These are phyloP conservation scores for Pseudochirops corinnae DNA, from an alignment of 2,797 vertebrate genomes.

Conservation along the genomic window DNA sequence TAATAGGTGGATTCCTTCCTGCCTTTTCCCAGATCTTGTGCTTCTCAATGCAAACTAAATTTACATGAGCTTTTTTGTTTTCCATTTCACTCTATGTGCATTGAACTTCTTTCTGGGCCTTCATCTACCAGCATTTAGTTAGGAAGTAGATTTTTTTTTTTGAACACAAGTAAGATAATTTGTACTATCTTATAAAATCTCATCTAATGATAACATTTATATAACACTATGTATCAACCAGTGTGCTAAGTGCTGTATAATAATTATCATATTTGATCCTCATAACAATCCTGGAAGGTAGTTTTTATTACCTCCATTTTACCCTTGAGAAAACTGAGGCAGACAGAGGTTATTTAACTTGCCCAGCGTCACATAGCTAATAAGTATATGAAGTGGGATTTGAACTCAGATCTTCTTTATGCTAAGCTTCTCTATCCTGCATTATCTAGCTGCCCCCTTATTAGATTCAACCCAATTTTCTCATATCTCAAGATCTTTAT, in stretches of 20 bases:
- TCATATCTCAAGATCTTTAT: background rate
- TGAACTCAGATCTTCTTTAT: background rate
- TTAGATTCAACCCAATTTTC: background rate
- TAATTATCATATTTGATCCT: too few relatives aligned
- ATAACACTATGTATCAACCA: background rate
- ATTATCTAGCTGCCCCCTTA: background rate
- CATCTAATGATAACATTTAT: background rate
- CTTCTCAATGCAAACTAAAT: too few relatives aligned
- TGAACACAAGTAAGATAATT: background rate
- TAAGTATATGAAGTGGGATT: background rate
- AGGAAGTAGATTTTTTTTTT: background rate
- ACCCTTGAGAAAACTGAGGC: background rate
- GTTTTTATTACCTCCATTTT: background rate
- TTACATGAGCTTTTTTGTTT: too few relatives aligned
- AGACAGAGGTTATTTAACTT: background rate
- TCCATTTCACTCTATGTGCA: too few relatives aligned
- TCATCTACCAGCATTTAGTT: background rate
- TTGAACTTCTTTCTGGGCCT: too few relatives aligned
- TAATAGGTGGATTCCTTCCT: too few relatives aligned
- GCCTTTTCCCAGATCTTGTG: too few relatives aligned
- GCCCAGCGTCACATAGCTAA: background rate
- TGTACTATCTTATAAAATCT: background rate
- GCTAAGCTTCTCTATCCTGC: background rate
- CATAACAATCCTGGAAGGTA: background rate
- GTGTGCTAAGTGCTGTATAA: background rate